These are phyloP conservation scores for Marcusenius ussheri DNA, from an alignment of 2,113 vertebrate species.

Conservation along the genomic window DNA sequence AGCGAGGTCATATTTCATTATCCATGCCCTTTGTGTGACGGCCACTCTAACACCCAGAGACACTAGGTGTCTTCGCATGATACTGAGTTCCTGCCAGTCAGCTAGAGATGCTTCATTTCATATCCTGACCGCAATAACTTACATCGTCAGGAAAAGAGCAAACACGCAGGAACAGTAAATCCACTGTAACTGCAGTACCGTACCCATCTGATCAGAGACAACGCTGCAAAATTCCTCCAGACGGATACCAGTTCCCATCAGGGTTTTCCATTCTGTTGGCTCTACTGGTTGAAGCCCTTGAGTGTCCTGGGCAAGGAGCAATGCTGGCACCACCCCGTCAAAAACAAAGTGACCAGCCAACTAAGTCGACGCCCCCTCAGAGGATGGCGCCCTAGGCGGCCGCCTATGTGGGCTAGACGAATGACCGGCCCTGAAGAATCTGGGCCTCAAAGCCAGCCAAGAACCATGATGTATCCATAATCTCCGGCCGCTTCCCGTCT, in stretches of 20 bases:
- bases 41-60: not conserved
- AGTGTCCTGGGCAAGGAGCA: not conserved
- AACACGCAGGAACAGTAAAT: not conserved
- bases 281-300: not conserved
- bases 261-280: not conserved
- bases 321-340: not conserved
- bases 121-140: not conserved
- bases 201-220: not conserved
- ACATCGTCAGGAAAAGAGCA: not conserved
- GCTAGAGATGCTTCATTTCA: not conserved
- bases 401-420: not conserved
- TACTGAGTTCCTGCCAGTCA: not conserved
- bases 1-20: not conserved
- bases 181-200: not conserved
- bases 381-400: not conserved
- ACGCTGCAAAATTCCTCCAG: not conserved
- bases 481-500: not conserved
- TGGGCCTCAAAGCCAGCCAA: not conserved
- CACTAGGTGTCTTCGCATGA: not conserved
- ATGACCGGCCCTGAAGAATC: not conserved
- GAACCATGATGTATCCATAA: not conserved
- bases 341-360: not conserved
- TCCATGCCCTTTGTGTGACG: not conserved
- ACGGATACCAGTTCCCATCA: not conserved
- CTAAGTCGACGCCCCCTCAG: not conserved